phyloP scores from a whole-genome alignment of 2,888 invertebrate species.

The Eulithis prunata region DNA sequence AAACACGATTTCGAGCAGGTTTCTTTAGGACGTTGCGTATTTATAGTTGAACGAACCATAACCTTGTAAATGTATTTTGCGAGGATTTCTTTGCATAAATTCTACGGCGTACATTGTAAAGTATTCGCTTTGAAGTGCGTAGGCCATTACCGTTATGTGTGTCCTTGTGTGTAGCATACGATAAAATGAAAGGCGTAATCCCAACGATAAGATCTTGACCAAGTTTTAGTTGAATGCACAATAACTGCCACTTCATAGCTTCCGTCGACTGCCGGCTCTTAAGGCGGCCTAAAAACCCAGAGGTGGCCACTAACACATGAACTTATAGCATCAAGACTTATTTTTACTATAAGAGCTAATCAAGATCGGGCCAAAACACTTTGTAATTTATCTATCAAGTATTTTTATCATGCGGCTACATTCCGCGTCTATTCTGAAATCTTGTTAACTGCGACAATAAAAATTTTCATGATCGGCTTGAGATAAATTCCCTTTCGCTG shows the following conservation, averaged over 20 bases:
- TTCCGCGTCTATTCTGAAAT: too few species aligned
- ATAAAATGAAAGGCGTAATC: constrained; percentile 15
- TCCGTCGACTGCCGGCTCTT: too few species aligned
- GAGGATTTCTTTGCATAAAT: not conserved
- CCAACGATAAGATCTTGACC: constrained; percentile 1
- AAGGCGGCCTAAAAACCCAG: too few species aligned
- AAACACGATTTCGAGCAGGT: constrained; percentile 27
- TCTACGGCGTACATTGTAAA: not conserved
- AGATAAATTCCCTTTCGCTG: not conserved
- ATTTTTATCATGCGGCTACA: too few species aligned
- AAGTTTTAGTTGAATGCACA: not conserved
- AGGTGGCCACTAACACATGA: too few species aligned
- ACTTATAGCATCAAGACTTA: too few species aligned
- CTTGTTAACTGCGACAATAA: not conserved
- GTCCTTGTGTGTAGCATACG: constrained; percentile 19
- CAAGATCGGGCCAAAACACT: too few species aligned
- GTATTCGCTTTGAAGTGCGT: constrained; percentile 1
- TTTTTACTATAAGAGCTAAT: too few species aligned
- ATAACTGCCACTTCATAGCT: not conserved
- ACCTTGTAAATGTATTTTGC: constrained; percentile 12
- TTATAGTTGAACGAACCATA: constrained; percentile 19
- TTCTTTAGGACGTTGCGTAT: constrained; percentile 16
- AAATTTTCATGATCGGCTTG: not conserved
- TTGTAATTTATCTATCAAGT: too few species aligned
- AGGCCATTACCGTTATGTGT: not conserved